These are phyloP conservation scores for Harpegnathos saltator DNA, from an alignment of 1,140 invertebrate genomes.

Conservation along the genomic window DNA sequence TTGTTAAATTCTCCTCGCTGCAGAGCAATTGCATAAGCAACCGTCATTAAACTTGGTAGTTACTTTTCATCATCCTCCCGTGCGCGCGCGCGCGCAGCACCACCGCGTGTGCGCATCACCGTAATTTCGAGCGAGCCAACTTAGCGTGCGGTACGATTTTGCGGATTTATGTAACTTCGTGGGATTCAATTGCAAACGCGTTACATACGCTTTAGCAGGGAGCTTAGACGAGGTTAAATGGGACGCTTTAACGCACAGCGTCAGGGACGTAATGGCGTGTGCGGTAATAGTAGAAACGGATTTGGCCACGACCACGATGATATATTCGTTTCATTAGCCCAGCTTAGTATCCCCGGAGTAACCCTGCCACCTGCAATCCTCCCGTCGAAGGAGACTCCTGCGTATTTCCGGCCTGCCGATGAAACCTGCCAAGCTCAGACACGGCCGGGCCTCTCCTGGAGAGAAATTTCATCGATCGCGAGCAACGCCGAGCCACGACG, in stretches of 20 bases:
- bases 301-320: constrained; percentile 79
- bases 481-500: neutral
- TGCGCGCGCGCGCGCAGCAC: neutral
- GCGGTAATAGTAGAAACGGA: constrained; percentile 82
- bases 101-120: constrained; percentile 30
- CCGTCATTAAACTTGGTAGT: constrained; percentile 20
- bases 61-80: constrained; percentile 20
- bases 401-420: constrained; percentile 1
- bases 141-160: constrained; percentile 41
- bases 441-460: neutral
- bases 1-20: constrained; percentile 22
- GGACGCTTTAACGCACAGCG: constrained; percentile 79
- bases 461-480: constrained; percentile 7
- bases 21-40: constrained; percentile 11
- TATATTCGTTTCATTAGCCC: constrained; percentile 82
- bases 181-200: constrained; percentile 69
- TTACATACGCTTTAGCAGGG: constrained; percentile 67
- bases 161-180: constrained; percentile 50
- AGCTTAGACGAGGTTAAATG: constrained; percentile 76
- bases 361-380: constrained; percentile 25
- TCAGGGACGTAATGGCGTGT: constrained; percentile 79
- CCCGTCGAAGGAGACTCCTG: constrained; percentile 25
- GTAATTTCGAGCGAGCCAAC: constrained; percentile 49
- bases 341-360: constrained; percentile 66
- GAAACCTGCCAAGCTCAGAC: neutral